These are phyloP conservation scores for Hemichromis elongatus DNA, from an alignment of 2,113 vertebrate species.

Conservation along the genomic window DNA sequence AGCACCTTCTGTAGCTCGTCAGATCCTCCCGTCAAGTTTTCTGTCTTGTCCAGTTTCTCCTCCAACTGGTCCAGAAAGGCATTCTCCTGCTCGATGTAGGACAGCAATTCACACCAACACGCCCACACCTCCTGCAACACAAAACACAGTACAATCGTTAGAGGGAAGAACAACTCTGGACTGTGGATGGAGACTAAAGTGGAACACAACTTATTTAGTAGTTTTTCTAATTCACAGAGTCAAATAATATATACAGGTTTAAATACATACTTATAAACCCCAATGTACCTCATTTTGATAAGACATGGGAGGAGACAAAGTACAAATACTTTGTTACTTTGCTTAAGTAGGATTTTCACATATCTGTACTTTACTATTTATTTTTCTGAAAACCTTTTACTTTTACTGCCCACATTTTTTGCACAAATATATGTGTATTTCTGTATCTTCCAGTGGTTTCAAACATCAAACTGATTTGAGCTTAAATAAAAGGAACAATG, in stretches of 20 bases:
- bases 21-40: slow-evolving; percentile 81
- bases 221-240: no score
- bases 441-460: neutral
- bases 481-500: neutral
- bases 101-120: slow-evolving; percentile 89
- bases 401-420: neutral
- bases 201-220: no score
- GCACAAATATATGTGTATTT: neutral
- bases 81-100: slow-evolving; percentile 90
- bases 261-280: accelerated
- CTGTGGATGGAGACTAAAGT: no score
- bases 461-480: neutral
- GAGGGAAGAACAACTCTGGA: neutral
- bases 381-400: neutral
- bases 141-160: neutral
- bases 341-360: neutral
- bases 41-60: slow-evolving; percentile 83
- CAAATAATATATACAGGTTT: neutral
- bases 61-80: slow-evolving; percentile 90
- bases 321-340: neutral
- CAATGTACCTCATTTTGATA: neutral
- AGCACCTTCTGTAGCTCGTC: slow-evolving; percentile 86
- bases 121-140: slow-evolving; percentile 91
- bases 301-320: neutral
- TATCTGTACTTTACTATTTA: neutral